phyloP scores from a whole-genome alignment of 2,113 vertebrate genomes.

The Ceyx margarethae region DNA sequence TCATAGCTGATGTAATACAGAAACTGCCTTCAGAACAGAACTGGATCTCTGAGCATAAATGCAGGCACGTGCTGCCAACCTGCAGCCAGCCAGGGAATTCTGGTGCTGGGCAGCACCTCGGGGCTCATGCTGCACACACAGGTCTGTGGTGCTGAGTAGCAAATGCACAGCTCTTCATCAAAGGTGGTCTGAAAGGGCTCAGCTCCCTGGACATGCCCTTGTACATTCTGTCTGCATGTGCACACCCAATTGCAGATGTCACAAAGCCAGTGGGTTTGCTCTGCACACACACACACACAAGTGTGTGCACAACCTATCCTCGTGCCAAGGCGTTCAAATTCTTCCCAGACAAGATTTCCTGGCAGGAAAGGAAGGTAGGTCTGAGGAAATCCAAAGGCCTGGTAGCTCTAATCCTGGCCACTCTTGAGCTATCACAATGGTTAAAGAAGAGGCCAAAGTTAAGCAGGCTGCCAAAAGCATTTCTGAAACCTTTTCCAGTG shows the following conservation, averaged over 20 bases:
- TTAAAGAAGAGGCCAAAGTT: not conserved
- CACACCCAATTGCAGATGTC: not conserved
- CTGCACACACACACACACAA: not conserved
- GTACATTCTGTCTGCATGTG: not conserved
- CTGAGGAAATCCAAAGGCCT: not conserved
- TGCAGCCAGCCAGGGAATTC: not conserved
- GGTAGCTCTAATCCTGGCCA: not conserved
- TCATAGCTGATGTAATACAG: not conserved
- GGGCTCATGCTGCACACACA: fast-evolving
- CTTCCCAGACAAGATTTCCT: not conserved
- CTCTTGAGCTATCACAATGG: not conserved
- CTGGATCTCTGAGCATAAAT: not conserved
- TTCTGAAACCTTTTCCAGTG: not conserved
- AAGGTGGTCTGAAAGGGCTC: not conserved
- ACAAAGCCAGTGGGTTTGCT: not conserved
- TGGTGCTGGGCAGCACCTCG: not conserved
- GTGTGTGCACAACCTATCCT: not conserved
- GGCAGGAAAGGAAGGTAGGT: not conserved
- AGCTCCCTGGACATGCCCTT: not conserved
- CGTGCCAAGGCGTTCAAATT: not conserved
- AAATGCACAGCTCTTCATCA: not conserved
- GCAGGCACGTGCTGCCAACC: not conserved
- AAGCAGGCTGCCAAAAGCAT: not conserved
- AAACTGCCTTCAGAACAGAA: not conserved
- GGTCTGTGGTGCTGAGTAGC: not conserved